Conservation (phyloP, 2,797 vertebrate genomes). For the Clarias fuscus region DNA sequence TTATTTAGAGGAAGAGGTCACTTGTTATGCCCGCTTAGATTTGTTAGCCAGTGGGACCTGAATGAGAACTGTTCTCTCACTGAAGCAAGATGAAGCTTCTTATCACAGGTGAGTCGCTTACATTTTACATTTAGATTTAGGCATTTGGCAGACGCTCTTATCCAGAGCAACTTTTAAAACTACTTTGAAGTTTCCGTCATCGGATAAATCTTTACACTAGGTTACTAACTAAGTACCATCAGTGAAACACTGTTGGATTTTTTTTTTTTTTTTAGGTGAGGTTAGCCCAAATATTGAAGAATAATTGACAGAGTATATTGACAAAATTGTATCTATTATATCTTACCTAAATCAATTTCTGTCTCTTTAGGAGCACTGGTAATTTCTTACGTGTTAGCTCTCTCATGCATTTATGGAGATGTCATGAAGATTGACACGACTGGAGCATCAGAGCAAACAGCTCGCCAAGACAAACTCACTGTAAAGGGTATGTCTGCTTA, state of each 20-base stretch:
- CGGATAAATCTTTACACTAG: too few relatives aligned
- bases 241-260: too few relatives aligned
- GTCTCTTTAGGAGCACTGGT: background rate
- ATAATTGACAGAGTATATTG: background rate
- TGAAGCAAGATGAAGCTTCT: background rate
- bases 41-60: background rate
- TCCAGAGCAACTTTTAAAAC: too few relatives aligned
- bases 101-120: slow-evolving; percentile 37
- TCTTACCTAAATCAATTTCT: background rate
- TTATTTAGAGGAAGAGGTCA: slow-evolving; percentile 4
- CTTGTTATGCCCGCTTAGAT: background rate
- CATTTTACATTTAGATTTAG: too few relatives aligned
- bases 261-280: too few relatives aligned
- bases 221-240: too few relatives aligned
- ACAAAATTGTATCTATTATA: background rate
- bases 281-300: too few relatives aligned
- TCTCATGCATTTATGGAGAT: slow-evolving; percentile 53
- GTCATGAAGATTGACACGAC: slow-evolving; percentile 57
- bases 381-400: background rate
- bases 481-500: slow-evolving; percentile 31
- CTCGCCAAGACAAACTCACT: slow-evolving; percentile 53
- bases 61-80: background rate
- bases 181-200: too few relatives aligned
- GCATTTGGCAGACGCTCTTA: too few relatives aligned
- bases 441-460: slow-evolving; percentile 55